Evolutionary conservation across 2,113 vertebrate species (phyloP).

Genomic region (Anhinga rufa): DNA sequence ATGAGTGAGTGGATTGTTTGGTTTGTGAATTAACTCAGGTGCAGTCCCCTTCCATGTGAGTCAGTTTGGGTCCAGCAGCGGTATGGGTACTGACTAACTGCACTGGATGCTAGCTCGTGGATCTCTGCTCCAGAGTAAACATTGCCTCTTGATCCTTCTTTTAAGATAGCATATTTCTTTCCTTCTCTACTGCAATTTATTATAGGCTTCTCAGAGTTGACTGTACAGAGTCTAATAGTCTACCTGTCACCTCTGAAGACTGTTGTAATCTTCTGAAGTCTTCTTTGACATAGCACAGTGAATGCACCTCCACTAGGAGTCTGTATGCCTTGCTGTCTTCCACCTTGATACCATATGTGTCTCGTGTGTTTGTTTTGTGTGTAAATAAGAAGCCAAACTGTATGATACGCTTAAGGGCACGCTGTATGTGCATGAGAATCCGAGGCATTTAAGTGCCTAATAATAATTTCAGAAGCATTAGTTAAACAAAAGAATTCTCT

Average conservation of each 20-base stretch:
- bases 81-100: background rate
- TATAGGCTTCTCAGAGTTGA: background rate
- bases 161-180: background rate
- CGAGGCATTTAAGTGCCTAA: background rate
- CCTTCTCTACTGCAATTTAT: background rate
- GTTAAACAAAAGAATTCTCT: background rate
- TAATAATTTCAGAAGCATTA: background rate
- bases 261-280: background rate
- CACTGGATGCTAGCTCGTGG: fast-evolving
- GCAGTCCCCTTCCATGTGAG: background rate
- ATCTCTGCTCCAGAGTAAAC: background rate
- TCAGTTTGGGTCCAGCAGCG: background rate
- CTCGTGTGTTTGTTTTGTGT: background rate
- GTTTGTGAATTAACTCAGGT: background rate
- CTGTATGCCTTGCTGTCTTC: background rate
- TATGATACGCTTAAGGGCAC: background rate
- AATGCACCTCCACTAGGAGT: background rate
- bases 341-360: background rate
- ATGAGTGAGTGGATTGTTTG: background rate
- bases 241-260: background rate
- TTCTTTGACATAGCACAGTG: background rate
- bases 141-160: background rate
- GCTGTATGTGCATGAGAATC: background rate
- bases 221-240: background rate
- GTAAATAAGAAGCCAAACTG: background rate